Evolutionary conservation across 2,113 vertebrate species (phyloP), one percentile per base, ranked within the genome.

Genomic region (Nipponia nippon): DNA sequence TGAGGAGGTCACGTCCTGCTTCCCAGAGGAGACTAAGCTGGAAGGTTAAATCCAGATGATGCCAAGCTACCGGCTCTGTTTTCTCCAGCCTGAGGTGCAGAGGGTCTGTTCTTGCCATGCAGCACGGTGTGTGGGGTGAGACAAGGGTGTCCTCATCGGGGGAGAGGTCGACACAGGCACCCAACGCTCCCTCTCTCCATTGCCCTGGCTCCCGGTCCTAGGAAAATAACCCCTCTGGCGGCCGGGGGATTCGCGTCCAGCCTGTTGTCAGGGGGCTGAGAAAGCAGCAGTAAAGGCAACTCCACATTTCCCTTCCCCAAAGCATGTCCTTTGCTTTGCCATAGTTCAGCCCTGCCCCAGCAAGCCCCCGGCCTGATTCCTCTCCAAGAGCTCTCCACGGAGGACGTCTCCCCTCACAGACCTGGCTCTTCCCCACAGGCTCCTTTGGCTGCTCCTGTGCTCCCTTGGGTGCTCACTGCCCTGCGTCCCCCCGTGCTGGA

Each of bases 401-500:
- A 75, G 61, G 23, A 47, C 1, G 0, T 56, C 7, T 72, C 36
- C 21, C 21, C 36, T 79, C 29, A 10, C 46, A 82, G 34, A 42
- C 5, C 44, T 59, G 78, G 17, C 32, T 82, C 29, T 56, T 77
- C 53, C 62, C 62, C 47, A 61, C 13, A 23, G 62, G 30, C 20
- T 85, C 34, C 85, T 75, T 9, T 36, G 56, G 34, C 32, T 67
- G 62, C 21, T 90, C 8, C 55, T 44, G 16, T 32, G 1, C 50
- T 71, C 30, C 50, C 42, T 25, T 32, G 52, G 75, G 30, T 82
- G 50, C 55, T 71, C 50, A 13, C 12, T 42, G 20, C 52, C 71
- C 46, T 52, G n/a, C 1, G 2, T 79, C 5, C 8, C 55, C 21
- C 20, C 0, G 0, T 0, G 3, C 75, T 65, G 36, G 42, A 34